Percentiles rank a stretch among this genome's conserved stretches.
Conservation (phyloP, 2,797 vertebrate genomes). For the Melanotaenia pygmaea region DNA sequence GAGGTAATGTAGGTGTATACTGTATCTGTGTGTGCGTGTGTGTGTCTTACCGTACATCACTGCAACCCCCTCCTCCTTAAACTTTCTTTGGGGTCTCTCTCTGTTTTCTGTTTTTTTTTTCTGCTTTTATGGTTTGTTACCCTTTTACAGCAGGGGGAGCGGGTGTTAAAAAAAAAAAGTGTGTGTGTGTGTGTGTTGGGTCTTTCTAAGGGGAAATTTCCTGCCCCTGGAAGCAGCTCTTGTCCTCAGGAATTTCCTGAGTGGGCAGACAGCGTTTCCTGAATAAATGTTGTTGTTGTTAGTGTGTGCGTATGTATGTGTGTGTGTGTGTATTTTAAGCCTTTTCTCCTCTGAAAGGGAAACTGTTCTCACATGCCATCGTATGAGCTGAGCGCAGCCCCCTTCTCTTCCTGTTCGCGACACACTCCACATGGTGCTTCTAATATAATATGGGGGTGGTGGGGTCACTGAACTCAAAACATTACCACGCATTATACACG, state of each 20-base stretch:
- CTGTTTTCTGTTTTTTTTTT: not conserved
- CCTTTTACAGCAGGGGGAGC: constrained; percentile 37
- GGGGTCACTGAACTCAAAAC: constrained; percentile 20
- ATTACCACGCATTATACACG: constrained; percentile 4
- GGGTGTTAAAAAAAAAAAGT: constrained; percentile 29
- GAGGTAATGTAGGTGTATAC: constrained; percentile 69
- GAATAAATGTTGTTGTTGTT: constrained; percentile 87
- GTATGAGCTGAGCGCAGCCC: constrained; percentile 63
- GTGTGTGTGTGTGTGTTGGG: constrained; percentile 51
- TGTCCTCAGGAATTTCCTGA: constrained; percentile 99
- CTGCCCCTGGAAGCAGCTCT: constrained; percentile 95
- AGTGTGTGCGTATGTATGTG: constrained; percentile 35
- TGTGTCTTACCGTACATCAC: constrained; percentile 38
- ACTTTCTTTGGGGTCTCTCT: constrained; percentile 36
- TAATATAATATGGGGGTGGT: constrained; percentile 10
- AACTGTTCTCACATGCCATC: constrained; percentile 86
- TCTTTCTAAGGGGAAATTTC: constrained; percentile 97
- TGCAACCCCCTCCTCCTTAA: constrained; percentile 15
- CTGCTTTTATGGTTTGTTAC: constrained; percentile 48
- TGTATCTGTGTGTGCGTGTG: constrained; percentile 24
- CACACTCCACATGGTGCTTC: constrained; percentile 67
- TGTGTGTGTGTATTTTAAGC: constrained; percentile 41
- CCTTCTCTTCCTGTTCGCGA: constrained; percentile 76
- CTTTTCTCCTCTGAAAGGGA: constrained; percentile 89
- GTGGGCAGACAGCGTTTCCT: constrained; percentile 98